phyloP scores from a whole-genome alignment of 1,140 invertebrate genomes.

The Papilio helenus region DNA sequence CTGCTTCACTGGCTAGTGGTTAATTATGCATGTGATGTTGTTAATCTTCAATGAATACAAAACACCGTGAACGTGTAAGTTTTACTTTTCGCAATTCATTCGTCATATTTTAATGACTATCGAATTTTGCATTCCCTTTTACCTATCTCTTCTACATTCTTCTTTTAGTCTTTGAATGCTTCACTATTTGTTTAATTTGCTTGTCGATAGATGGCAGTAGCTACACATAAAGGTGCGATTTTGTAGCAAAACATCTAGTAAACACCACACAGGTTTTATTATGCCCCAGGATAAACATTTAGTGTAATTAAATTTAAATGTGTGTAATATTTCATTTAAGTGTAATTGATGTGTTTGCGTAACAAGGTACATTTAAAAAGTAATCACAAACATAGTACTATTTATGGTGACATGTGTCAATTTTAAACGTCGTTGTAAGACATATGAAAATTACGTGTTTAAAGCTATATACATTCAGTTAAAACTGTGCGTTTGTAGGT shows the following conservation, averaged over 20 bases:
- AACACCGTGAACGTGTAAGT: background rate
- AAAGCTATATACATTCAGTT: no score
- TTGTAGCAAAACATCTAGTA: background rate
- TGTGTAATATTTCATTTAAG: constrained; percentile 58
- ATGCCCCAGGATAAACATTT: constrained; percentile 46
- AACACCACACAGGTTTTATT: background rate
- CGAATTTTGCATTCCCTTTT: no score
- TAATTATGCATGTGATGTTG: constrained; percentile 32
- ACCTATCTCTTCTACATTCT: no score
- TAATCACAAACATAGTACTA: constrained; percentile 49
- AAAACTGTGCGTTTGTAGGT: no score
- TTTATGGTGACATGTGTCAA: constrained; percentile 34
- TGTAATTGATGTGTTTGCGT: constrained; percentile 47
- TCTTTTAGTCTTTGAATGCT: no score
- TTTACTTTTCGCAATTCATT: background rate
- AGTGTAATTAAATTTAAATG: constrained; percentile 56
- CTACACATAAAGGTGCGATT: background rate
- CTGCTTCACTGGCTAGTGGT: constrained; percentile 21
- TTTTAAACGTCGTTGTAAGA: background rate
- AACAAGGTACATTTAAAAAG: constrained; percentile 59
- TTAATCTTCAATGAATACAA: constrained; percentile 26
- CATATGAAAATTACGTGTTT: background rate
- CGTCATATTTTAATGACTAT: background rate
- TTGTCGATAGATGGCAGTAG: background rate
- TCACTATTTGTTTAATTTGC: no score